Evolutionary conservation across 2,113 vertebrate species (phyloP), one percentile per base, ranked within the genome.

Genomic region (Ageneiosus marmoratus): DNA sequence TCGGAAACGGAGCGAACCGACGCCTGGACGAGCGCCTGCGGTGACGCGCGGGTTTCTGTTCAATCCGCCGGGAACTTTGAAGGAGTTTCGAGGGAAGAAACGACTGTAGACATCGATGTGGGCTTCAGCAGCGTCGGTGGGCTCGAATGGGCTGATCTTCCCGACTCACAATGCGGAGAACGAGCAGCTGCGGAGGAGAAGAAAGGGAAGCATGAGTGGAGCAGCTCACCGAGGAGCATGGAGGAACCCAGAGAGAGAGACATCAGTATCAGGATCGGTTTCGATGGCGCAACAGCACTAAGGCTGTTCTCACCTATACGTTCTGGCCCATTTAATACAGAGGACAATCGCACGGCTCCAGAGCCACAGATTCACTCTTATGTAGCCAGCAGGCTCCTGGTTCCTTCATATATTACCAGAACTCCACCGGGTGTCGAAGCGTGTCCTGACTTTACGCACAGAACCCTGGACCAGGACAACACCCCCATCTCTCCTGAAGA

Each of bases 121-220:
- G 51, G 80, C 58, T 84, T 48, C 75, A 88, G 82, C 37, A 84
- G 16, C 15, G 41, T 48, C 62, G 77, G 87, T 69, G 85, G 89
- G 90, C 75, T 83, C 82, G 85, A 60, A 82, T 50, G 86, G 16
- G 83, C 84, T 76, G 82, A 85, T 87, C 51, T 84, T 81, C 58
- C 87, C 82, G 85, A 15, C 24, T 50, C 79, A 72, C 81, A 24
- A 86, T 50, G 83, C 79, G 37, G 77, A 37, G 77, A 34, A 0
- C 50, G 87, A 84, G 87, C 77, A 55, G 83, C 65, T 78, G 37
- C 77, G 74, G 80, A 5, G 77, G 87, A 94, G 72, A 58, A 5
- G 74, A 69, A 82, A 58, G 84, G 88, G 79, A 87, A 93, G 89
- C 80, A 94, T 94, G 94, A 89, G 84, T 92, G 89, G 87, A 86